These are phyloP conservation scores for Tanytarsus gracilentus DNA, from an alignment of 2,888 invertebrate species.

Conservation along the genomic window DNA sequence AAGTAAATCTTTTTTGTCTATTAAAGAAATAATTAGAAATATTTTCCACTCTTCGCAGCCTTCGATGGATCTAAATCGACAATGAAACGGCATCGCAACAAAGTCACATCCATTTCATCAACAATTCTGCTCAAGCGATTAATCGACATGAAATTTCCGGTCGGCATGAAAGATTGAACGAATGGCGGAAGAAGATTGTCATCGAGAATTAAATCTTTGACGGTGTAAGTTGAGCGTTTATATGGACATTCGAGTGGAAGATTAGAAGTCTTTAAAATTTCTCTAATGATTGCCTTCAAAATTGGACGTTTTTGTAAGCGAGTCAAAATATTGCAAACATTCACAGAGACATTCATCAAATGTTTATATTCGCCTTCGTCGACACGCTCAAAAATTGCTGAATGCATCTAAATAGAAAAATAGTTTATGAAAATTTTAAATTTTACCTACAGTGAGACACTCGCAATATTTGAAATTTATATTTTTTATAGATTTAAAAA, in stretches of 20 bases:
- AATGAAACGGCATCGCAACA: no score
- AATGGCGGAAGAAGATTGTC: conserved; percentile 18
- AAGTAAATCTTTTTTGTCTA: no score
- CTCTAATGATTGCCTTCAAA: neutral
- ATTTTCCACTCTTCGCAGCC: no score
- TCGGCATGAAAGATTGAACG: no score
- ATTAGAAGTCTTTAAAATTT: conserved; percentile 1
- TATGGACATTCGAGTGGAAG: conserved; percentile 11
- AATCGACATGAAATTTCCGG: conserved; percentile 13
- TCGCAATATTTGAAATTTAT: no score
- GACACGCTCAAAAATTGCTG: neutral
- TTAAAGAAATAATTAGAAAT: no score
- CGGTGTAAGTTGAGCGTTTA: conserved; percentile 2
- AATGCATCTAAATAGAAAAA: neutral
- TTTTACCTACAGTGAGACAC: no score
- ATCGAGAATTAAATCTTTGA: conserved; percentile 10
- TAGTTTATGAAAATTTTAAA: neutral
- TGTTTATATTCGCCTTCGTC: neutral
- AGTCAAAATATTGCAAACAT: neutral
- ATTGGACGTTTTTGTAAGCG: conserved; percentile 18
- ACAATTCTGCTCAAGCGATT: neutral
- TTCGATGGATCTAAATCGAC: no score
- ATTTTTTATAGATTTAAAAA: no score
- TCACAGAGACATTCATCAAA: neutral
- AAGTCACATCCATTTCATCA: no score